phyloP scores from a whole-genome alignment of 2,797 vertebrate species.

The Siniperca scherzeri region DNA sequence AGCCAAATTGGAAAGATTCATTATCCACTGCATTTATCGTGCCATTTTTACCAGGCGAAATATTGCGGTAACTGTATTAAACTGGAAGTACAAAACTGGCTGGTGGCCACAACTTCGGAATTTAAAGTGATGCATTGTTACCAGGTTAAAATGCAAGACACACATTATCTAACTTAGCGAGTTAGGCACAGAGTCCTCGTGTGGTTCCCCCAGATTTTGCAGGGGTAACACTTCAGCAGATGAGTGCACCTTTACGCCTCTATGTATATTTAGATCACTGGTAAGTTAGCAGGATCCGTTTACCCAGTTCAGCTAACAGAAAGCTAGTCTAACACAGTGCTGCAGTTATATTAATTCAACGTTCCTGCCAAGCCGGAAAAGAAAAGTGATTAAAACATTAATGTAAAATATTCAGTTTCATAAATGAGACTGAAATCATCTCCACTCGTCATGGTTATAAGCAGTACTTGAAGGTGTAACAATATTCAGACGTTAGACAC shows the following conservation, averaged over 20 bases:
- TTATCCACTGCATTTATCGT: not conserved
- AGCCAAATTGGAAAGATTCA: accelerated
- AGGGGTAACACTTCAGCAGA: conserved; percentile 23
- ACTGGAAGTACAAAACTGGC: not conserved
- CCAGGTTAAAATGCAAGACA: not conserved
- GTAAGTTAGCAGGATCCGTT: conserved; percentile 64
- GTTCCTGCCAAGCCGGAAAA: not conserved
- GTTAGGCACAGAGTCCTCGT: not conserved
- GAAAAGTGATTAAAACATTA: not conserved
- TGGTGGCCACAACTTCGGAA: not conserved
- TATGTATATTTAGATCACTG: conserved; percentile 69
- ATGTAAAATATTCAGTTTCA: not conserved
- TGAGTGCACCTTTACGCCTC: conserved; percentile 26
- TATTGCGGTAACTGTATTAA: not conserved
- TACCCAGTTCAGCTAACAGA: conserved; percentile 51
- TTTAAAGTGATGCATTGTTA: not conserved
- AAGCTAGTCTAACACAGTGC: not conserved
- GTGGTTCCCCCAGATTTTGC: not conserved
- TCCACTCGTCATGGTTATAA: too few species aligned
- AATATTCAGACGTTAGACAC: not conserved
- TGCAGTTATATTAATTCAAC: not conserved
- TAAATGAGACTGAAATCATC: not conserved
- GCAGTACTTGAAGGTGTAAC: not conserved
- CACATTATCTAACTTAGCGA: not conserved
- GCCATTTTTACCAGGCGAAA: too few species aligned